Conservation (phyloP, 2,113 vertebrate genomes). For the Deroptyus accipitrinus region DNA sequence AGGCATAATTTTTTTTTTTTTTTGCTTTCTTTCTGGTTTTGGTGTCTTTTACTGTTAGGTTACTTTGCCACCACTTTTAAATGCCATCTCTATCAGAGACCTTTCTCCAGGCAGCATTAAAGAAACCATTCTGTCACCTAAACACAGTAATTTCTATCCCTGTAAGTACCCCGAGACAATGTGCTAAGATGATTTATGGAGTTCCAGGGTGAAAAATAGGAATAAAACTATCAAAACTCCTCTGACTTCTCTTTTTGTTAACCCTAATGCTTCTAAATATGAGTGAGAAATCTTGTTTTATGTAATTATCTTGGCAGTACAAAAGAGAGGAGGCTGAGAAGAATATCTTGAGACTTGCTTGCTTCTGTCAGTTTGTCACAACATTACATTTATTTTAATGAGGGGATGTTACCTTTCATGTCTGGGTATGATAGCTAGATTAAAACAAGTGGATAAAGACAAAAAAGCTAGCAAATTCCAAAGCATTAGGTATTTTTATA, state of each 20-base stretch:
- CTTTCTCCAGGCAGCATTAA: not conserved
- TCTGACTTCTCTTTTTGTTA: not conserved
- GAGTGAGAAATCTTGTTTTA: not conserved
- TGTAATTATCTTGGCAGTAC: not conserved
- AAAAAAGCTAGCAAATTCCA: not conserved
- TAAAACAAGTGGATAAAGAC: slow-evolving; percentile 2
- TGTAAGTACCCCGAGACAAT: not conserved
- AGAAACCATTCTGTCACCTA: not conserved
- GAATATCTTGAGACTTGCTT: not conserved
- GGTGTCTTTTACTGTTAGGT: not conserved
- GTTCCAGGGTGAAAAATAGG: not conserved
- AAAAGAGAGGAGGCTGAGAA: not conserved
- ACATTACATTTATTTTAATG: slow-evolving; percentile 13
- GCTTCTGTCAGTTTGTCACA: slow-evolving; percentile 20
- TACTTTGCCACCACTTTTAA: not conserved
- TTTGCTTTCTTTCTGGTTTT: not conserved
- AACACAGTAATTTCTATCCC: not conserved
- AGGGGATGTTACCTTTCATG: not conserved
- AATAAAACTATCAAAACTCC: not conserved
- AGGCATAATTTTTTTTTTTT: not conserved
- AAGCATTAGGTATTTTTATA: not conserved
- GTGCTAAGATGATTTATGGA: not conserved
- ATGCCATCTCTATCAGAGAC: not conserved
- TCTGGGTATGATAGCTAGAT: not conserved
- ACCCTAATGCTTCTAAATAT: not conserved